Conservation (phyloP, 2,888 invertebrate genomes). For the Imbricaverruca yamaguchii region DNA sequence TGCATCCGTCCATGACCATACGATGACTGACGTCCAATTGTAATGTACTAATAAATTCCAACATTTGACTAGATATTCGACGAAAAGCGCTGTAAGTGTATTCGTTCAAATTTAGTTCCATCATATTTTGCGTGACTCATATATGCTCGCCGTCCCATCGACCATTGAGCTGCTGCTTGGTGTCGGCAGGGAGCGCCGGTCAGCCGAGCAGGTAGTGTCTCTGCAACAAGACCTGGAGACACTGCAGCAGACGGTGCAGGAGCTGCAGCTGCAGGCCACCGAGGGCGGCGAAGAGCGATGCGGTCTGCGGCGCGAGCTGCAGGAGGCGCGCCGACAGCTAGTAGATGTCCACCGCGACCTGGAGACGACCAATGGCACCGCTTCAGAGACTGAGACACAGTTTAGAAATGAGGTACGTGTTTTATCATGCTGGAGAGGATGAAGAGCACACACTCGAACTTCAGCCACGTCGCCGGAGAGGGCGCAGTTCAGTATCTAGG, state of each 20-base stretch:
- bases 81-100: too few species aligned
- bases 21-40: too few species aligned
- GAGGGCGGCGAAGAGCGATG: neutral
- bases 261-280: neutral
- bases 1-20: too few species aligned
- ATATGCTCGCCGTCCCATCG: too few species aligned
- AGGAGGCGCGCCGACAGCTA: neutral
- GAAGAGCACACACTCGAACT: neutral
- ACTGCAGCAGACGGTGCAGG: conserved; percentile 1
- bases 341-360: neutral
- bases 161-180: too few species aligned
- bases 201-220: neutral
- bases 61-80: too few species aligned
- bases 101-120: too few species aligned
- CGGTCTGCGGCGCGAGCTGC: conserved; percentile 2
- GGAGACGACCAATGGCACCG: conserved; percentile 2
- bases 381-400: neutral
- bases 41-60: too few species aligned
- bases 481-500: too few species aligned
- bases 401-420: conserved; percentile 24
- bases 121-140: too few species aligned
- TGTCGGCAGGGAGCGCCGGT: neutral
- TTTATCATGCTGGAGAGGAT: conserved; percentile 25
- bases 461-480: too few species aligned
- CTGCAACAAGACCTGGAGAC: conserved; percentile 7